Conservation (phyloP, 2,888 invertebrate species). For the Pristionchus japonicus region DNA sequence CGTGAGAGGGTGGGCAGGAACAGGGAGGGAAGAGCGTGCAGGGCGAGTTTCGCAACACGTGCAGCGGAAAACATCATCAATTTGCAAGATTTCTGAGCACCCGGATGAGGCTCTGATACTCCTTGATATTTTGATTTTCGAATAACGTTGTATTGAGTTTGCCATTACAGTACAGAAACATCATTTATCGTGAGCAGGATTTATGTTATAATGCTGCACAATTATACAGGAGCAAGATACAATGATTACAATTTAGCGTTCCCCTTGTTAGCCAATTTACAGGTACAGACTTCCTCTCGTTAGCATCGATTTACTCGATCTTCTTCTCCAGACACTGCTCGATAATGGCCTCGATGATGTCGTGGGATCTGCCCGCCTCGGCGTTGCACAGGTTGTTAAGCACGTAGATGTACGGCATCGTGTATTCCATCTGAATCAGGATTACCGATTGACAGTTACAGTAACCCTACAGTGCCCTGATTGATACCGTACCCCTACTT, state of each 20-base stretch:
- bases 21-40: neutral
- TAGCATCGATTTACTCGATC: neutral
- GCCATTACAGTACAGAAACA: neutral
- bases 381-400: constrained; percentile 76
- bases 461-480: too few relatives aligned
- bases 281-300: neutral
- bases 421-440: constrained; percentile 76
- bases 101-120: too few relatives aligned
- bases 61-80: too few relatives aligned
- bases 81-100: too few relatives aligned
- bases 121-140: too few relatives aligned
- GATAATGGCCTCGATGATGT: constrained; percentile 30
- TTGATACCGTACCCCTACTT: too few relatives aligned
- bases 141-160: neutral
- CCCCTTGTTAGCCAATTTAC: neutral
- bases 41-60: neutral
- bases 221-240: neutral
- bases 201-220: neutral
- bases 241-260: neutral
- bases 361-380: neutral
- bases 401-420: constrained; percentile 75
- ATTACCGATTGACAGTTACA: neutral
- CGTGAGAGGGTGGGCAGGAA: neutral
- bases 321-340: neutral
- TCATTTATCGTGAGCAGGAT: neutral